Conservation (phyloP, 2,113 vertebrate species). For the Aplodontia rufa region DNA sequence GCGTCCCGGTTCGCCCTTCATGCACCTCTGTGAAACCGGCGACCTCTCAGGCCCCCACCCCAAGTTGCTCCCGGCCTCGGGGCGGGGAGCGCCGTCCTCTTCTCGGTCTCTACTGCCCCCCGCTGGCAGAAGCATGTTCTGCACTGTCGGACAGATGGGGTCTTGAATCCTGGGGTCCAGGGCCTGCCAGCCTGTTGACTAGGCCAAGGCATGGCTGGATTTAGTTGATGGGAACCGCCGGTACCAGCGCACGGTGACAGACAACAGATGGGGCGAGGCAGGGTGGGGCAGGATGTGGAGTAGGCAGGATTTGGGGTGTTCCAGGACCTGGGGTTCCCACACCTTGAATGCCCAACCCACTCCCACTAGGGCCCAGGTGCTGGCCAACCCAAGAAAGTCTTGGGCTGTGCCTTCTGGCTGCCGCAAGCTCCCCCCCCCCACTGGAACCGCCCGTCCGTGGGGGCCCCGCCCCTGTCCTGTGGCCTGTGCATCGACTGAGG, state of each 20-base stretch:
- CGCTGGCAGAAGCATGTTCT: conserved; percentile 36
- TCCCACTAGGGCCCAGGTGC: background rate
- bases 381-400: background rate
- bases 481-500: background rate
- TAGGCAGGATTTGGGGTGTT: conserved; percentile 21
- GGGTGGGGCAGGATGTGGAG: background rate
- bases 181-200: background rate
- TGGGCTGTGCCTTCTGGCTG: conserved; percentile 10
- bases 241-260: background rate
- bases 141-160: background rate
- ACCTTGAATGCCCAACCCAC: conserved; percentile 27
- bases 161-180: background rate
- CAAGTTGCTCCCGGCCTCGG: background rate
- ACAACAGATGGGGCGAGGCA: background rate
- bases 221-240: background rate
- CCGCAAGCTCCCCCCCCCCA: conserved; percentile 7
- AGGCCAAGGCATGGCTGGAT: background rate
- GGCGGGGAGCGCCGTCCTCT: conserved; percentile 44
- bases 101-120: conserved; percentile 66
- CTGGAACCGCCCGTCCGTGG: background rate
- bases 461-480: conserved; percentile 61
- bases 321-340: background rate
- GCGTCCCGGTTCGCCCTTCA: conserved; percentile 7
- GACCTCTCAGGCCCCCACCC: conserved; percentile 42
- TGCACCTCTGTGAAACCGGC: background rate